Conservation (phyloP, 1,140 invertebrate species). For the Ceratina calcarata region DNA sequence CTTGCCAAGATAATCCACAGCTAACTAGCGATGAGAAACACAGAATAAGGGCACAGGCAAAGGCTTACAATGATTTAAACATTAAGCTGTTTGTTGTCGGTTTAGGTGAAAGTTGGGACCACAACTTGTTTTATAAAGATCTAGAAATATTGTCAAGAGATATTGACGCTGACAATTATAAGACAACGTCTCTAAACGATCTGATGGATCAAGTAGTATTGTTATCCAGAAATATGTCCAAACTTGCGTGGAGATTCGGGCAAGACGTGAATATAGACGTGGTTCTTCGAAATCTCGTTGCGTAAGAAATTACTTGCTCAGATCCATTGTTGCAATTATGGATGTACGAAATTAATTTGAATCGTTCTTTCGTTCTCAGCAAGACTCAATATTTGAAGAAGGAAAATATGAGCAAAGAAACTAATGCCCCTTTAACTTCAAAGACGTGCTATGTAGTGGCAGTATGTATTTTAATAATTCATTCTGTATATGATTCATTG, state of each 20-base stretch:
- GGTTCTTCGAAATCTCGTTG: constrained; percentile 45
- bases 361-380: constrained; percentile 45
- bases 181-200: constrained; percentile 49
- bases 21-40: constrained; percentile 47
- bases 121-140: constrained; percentile 64
- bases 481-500: not conserved
- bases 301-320: constrained; percentile 39
- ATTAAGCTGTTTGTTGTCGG: constrained; percentile 59
- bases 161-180: constrained; percentile 42
- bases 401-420: constrained; percentile 44
- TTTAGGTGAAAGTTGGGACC: constrained; percentile 53
- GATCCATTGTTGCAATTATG: not conserved
- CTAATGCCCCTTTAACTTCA: constrained; percentile 57
- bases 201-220: constrained; percentile 58
- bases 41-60: constrained; percentile 42
- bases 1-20: constrained; percentile 58
- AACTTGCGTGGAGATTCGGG: constrained; percentile 51
- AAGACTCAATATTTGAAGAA: constrained; percentile 46
- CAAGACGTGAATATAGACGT: constrained; percentile 53
- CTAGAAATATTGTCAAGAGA: constrained; percentile 60
- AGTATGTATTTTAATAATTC: constrained; percentile 22
- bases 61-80: constrained; percentile 39
- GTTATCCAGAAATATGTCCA: constrained; percentile 51
- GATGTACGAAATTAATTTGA: not conserved
- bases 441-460: constrained; percentile 3